phyloP scores from a whole-genome alignment of 2,797 vertebrate species.

The Anableps anableps region DNA sequence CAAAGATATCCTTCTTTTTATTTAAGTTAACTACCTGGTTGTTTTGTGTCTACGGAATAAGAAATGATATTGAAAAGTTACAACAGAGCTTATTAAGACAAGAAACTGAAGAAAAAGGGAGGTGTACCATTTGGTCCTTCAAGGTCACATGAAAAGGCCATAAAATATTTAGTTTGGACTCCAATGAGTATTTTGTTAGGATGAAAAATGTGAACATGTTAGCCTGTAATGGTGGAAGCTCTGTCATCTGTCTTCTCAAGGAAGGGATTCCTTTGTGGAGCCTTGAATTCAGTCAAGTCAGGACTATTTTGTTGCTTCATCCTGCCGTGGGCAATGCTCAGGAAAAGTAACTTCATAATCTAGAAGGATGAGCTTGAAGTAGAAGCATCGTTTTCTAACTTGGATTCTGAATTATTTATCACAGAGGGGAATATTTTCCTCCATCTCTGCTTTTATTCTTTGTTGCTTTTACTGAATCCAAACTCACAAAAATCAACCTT shows the following conservation, averaged over 20 bases:
- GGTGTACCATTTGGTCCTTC: slow-evolving; percentile 62
- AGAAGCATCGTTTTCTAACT: slow-evolving; percentile 48
- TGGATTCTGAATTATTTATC: slow-evolving; percentile 57
- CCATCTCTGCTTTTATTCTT: slow-evolving; percentile 25
- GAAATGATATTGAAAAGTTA: not conserved
- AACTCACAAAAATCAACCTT: slow-evolving; percentile 16
- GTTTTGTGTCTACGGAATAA: not conserved
- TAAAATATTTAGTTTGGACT: slow-evolving; percentile 76
- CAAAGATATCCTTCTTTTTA: not conserved
- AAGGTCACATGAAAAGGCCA: slow-evolving; percentile 65
- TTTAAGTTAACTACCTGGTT: not conserved
- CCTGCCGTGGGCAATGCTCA: slow-evolving; percentile 33
- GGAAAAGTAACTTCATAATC: slow-evolving; percentile 31
- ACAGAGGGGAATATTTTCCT: slow-evolving; percentile 44
- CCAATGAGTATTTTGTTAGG: slow-evolving; percentile 73
- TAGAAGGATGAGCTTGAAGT: slow-evolving; percentile 49
- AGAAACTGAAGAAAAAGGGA: slow-evolving; percentile 30
- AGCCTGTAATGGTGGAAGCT: slow-evolving; percentile 51
- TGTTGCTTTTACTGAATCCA: slow-evolving; percentile 37
- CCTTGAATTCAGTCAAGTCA: slow-evolving; percentile 24
- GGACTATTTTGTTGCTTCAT: slow-evolving; percentile 32
- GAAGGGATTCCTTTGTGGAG: slow-evolving; percentile 25
- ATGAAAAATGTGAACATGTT: slow-evolving; percentile 69
- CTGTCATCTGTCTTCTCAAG: slow-evolving; percentile 51
- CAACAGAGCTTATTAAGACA: not conserved